These are phyloP conservation scores for Panagrolaimus sp. DNA, from an alignment of 1,140 invertebrate species.

Conservation along the genomic window DNA sequence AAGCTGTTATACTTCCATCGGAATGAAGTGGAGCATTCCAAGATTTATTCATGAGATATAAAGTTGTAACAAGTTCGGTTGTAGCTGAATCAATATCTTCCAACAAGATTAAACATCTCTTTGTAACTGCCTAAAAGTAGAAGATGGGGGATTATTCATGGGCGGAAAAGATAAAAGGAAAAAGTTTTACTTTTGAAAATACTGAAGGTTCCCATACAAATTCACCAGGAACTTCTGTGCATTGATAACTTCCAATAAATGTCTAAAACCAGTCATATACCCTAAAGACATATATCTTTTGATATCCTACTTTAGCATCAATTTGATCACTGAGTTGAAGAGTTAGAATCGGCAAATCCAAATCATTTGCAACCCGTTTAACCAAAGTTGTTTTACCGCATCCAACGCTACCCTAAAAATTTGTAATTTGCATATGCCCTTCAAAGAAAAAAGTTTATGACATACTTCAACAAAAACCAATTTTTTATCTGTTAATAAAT, in stretches of 20 bases:
- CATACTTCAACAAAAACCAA: slow-evolving; percentile 15
- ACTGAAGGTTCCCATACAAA: slow-evolving; percentile 92
- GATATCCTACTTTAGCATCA: slow-evolving; percentile 72
- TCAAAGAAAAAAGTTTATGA: neutral
- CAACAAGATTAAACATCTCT: slow-evolving; percentile 83
- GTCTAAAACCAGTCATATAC: slow-evolving; percentile 63
- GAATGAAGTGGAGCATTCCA: slow-evolving; percentile 47
- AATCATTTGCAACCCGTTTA: slow-evolving; percentile 78
- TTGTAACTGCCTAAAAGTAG: slow-evolving; percentile 70
- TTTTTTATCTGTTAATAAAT: neutral
- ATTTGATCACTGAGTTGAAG: slow-evolving; percentile 95
- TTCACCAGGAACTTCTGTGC: slow-evolving; percentile 90
- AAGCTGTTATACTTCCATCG: slow-evolving; percentile 23
- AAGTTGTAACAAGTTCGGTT: slow-evolving; percentile 80
- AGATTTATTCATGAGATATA: slow-evolving; percentile 77
- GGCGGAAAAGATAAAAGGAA: slow-evolving; percentile 11
- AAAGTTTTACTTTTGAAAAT: slow-evolving; percentile 69
- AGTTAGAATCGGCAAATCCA: slow-evolving; percentile 62
- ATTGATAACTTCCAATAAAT: slow-evolving; percentile 85
- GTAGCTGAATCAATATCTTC: slow-evolving; percentile 92
- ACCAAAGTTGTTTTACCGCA: slow-evolving; percentile 87
- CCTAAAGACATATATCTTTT: neutral
- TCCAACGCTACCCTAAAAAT: slow-evolving; percentile 73
- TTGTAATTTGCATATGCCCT: neutral
- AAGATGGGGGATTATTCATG: slow-evolving; percentile 17